Evolutionary conservation across 1,140 invertebrate genomes (phyloP), one percentile per base, ranked within the genome.

Genomic region (Calliopsis andreniformis): DNA sequence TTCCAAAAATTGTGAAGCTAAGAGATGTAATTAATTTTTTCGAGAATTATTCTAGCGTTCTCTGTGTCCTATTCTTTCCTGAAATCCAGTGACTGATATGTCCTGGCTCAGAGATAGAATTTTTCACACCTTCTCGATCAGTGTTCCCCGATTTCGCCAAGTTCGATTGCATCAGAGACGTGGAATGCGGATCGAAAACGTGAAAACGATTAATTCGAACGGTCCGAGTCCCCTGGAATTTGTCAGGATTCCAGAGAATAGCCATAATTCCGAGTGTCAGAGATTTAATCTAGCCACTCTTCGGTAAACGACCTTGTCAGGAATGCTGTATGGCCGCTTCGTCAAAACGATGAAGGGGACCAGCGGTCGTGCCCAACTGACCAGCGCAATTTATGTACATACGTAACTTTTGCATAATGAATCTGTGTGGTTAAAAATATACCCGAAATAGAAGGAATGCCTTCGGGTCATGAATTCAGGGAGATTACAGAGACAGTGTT

Each of bases 271-370:
- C 63, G 66, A 58, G 49, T 51, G 18, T 53, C 77, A 30, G 51
- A 59, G 66, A 70, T 61, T 51, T 39, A 59, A 80, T 68, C 64
- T 58, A 28, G 43, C 28, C 39, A 28, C 25, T 61, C 18, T 66
- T 59, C 39, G 66, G 20, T 59, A 66, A 83, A 83, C 63, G 64
- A 69, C 77, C 77, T 84, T 80, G 82, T 58, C 59, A n/a, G 63
- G 72, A 84, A 84, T 84, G 76, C 18, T 14, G 66, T 66, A 45
- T n/a, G 59, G 63, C 56, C 76, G 51, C 71, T 76, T 47, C 20
- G 59, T 56, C 64, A 55, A 75, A 69, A 28, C 39, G 42, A 39
- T 18, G 23, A 42, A 56, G 32, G 67, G 23, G 45, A 62, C 45
- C 20, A 35, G 25, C 4, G 35, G 16, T 51, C 39, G 12, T 14